Conservation (phyloP, 2,888 invertebrate genomes). For the Gibbula magus region DNA sequence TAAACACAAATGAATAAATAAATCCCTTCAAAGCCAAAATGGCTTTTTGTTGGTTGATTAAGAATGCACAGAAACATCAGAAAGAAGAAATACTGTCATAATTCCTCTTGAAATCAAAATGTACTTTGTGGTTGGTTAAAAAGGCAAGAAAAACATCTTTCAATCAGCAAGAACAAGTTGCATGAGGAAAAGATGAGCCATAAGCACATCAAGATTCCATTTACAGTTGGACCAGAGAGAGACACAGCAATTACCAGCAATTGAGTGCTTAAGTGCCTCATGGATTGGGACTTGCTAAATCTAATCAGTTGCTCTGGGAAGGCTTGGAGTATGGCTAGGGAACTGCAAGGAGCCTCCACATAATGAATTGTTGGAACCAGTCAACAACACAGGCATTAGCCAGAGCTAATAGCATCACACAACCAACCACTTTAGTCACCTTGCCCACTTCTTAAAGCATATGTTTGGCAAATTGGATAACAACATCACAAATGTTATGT, state of each 20-base stretch:
- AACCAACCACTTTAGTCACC: too few species aligned
- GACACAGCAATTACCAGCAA: slow-evolving; percentile 13
- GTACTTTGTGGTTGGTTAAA: neutral
- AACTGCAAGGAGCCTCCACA: neutral
- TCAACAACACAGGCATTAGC: neutral
- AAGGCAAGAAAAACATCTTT: neutral
- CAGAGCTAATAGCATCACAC: too few species aligned
- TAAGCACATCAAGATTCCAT: neutral
- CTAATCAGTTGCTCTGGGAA: neutral
- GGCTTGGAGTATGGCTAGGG: neutral
- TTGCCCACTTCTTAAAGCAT: too few species aligned
- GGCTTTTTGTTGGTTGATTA: too few species aligned
- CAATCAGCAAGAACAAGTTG: neutral
- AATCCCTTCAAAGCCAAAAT: too few species aligned
- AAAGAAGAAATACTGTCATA: neutral
- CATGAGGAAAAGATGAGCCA: slow-evolving; percentile 13
- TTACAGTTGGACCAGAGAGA: neutral
- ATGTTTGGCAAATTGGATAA: too few species aligned
- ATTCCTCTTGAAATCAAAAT: neutral
- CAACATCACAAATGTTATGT: too few species aligned
- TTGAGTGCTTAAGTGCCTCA: slow-evolving; percentile 17
- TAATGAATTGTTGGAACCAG: slow-evolving; percentile 7
- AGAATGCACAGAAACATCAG: too few species aligned
- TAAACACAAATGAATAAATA: too few species aligned
- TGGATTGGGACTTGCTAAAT: slow-evolving; percentile 18